Evolutionary conservation across 2,888 invertebrate genomes (phyloP).

Genomic region (Geophilus truncorum): DNA sequence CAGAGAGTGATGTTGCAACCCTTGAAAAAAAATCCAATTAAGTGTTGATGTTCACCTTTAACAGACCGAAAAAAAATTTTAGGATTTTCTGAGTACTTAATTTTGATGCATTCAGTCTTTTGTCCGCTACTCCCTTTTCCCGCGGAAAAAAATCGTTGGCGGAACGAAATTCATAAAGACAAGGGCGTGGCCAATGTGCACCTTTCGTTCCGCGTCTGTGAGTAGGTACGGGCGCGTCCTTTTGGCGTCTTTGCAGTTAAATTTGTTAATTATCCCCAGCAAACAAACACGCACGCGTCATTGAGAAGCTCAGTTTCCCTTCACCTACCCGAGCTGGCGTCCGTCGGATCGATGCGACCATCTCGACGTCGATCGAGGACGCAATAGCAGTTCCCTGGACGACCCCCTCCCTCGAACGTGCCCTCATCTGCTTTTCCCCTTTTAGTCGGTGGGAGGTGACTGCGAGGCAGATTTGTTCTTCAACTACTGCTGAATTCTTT

Average conservation of each 20-base stretch:
- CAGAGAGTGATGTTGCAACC: not conserved
- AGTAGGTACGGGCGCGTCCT: not conserved
- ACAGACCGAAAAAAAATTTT: no score
- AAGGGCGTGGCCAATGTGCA: not conserved
- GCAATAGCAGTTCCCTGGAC: not conserved
- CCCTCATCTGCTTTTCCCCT: not conserved
- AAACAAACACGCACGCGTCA: conserved; percentile 25
- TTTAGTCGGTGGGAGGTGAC: not conserved
- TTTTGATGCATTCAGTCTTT: no score
- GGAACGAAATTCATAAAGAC: not conserved
- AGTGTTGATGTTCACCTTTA: no score
- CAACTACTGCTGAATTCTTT: conserved; percentile 1
- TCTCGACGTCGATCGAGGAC: not conserved
- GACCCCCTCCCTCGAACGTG: not conserved
- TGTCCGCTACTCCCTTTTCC: no score
- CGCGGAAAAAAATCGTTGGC: not conserved
- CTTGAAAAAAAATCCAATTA: not conserved
- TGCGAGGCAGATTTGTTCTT: conserved; percentile 1
- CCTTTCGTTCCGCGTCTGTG: conserved; percentile 14
- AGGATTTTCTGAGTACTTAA: no score
- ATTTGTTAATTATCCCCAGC: conserved; percentile 11
- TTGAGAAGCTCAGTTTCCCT: conserved; percentile 5
- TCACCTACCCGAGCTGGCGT: not conserved
- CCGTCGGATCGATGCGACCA: conserved; percentile 10
- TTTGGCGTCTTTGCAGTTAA: conserved; percentile 24